phyloP scores from a whole-genome alignment of 1,140 invertebrate species.

The Drosophila ananassae region DNA sequence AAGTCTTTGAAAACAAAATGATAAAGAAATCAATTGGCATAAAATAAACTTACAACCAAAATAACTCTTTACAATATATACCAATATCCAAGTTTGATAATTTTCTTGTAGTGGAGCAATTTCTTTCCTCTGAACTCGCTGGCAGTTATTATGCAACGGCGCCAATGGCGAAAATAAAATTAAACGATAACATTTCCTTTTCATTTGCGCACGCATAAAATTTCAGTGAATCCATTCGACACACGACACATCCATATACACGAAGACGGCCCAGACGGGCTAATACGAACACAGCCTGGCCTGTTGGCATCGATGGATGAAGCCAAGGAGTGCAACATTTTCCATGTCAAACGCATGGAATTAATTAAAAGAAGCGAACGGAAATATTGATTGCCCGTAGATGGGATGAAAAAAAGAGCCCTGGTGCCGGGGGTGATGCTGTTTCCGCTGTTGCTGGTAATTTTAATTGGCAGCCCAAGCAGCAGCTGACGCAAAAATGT shows the following conservation, averaged over 20 bases:
- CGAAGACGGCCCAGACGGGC: slow-evolving; percentile 26
- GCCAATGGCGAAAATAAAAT: slow-evolving; percentile 82
- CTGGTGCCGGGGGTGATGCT: slow-evolving; percentile 7
- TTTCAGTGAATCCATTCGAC: slow-evolving; percentile 26
- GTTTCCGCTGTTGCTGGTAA: slow-evolving; percentile 27
- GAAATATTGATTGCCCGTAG: slow-evolving; percentile 69
- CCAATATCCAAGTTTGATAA: not conserved
- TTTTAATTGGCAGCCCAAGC: slow-evolving; percentile 76
- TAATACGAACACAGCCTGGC: slow-evolving; percentile 23
- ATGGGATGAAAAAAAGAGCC: slow-evolving; percentile 7
- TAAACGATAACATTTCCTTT: slow-evolving; percentile 83
- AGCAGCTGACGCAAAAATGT: slow-evolving; percentile 42
- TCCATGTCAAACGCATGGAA: slow-evolving; percentile 59
- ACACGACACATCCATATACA: not conserved
- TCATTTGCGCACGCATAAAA: slow-evolving; percentile 77
- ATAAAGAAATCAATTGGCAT: no score
- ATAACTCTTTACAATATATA: not conserved
- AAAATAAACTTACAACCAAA: not conserved
- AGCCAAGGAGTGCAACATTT: slow-evolving; percentile 36
- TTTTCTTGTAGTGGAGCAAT: slow-evolving; percentile 20
- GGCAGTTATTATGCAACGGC: slow-evolving; percentile 67
- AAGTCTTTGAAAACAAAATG: not conserved
- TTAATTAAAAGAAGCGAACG: slow-evolving; percentile 71
- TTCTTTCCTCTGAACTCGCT: slow-evolving; percentile 29
- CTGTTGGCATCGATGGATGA: not conserved